Evolutionary conservation across 2,888 invertebrate genomes (phyloP), one percentile per base, ranked within the genome.

Genomic region (Drosophila cracens): DNA sequence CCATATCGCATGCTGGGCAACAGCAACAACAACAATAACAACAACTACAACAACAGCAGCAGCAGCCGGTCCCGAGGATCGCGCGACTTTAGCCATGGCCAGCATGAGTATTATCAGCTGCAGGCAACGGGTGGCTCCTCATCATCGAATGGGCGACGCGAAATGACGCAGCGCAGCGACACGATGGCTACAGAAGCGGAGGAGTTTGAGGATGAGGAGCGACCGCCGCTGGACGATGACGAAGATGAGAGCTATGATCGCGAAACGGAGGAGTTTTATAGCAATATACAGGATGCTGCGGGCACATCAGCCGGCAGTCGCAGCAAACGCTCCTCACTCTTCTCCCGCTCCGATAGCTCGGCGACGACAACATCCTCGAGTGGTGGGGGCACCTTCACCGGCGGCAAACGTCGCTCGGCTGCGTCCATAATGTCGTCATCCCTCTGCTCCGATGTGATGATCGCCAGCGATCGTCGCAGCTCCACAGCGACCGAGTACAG

Each of bases 281-380:
- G 91, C 70, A 92, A 92, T 64, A 92, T 92, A 49, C 92, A 92
- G 74, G 92, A 92, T 76, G 90, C 90, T 49, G 69, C 79, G 0
- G 85, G 90, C 49, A 81, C 90, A 0, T 81, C 91, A 33, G 33
- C 33, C 5, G 75, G 83, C 36, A 87, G 74, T 54, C 92, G 92
- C 25, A 91, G 92, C 54, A 92, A 92, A 68, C 90, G 92, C 5
- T 92, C 93, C 10, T 93, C 93, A 11, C 76, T 93, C 7, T 93
- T 93, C 79, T 93, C 93, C 4, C 92, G 93, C 38, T 93, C 93
- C 60, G 93, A 93, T 70, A 93, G 93, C 60, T 93, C 93, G 43
- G 93, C 93, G 16, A 93, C 93, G 1, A 93, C 93, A 2, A 92
- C 93, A 1, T 93, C 93, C 2, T 92, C 93, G 2, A 92, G 91